Evolutionary conservation across 64 coral and sea anemone species (phyloP).

Genomic region (Montipora efflorescens): DNA sequence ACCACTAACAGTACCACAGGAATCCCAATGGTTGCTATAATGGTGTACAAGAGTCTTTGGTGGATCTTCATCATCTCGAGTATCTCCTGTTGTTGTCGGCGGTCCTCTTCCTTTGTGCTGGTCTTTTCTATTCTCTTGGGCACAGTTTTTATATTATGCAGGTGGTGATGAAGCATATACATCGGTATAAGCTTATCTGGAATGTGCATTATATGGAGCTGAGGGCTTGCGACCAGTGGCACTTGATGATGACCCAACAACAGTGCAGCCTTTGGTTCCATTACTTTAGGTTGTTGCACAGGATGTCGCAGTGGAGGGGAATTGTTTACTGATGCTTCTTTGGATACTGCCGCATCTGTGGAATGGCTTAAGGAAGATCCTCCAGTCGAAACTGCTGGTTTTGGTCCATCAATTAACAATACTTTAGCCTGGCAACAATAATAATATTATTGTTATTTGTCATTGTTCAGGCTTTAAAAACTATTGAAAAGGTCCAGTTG

Average conservation of each 20-base stretch:
- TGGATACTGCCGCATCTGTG: slow-evolving; percentile 23
- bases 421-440: slow-evolving; percentile 65
- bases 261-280: slow-evolving; percentile 88
- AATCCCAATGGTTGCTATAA: slow-evolving; percentile 98
- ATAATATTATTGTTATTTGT: neutral
- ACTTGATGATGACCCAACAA: slow-evolving; percentile 89
- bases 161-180: slow-evolving; percentile 81
- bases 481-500: no score
- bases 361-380: slow-evolving; percentile 42
- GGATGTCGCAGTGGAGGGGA: slow-evolving; percentile 70
- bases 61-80: slow-evolving; percentile 99
- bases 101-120: slow-evolving; percentile 73
- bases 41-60: slow-evolving; percentile 90
- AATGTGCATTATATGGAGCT: slow-evolving; percentile 87
- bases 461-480: neutral
- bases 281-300: slow-evolving; percentile 87
- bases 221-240: slow-evolving; percentile 73
- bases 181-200: slow-evolving; percentile 88
- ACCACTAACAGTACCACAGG: slow-evolving; percentile 94
- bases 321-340: slow-evolving; percentile 60
- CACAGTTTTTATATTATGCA: slow-evolving; percentile 12
- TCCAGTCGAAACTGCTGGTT: neutral
- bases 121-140: slow-evolving; percentile 79
- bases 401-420: slow-evolving; percentile 85
- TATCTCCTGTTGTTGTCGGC: slow-evolving; percentile 85